Conservation (phyloP, 2,797 vertebrate species). For the Rhynchotus rufescens region DNA sequence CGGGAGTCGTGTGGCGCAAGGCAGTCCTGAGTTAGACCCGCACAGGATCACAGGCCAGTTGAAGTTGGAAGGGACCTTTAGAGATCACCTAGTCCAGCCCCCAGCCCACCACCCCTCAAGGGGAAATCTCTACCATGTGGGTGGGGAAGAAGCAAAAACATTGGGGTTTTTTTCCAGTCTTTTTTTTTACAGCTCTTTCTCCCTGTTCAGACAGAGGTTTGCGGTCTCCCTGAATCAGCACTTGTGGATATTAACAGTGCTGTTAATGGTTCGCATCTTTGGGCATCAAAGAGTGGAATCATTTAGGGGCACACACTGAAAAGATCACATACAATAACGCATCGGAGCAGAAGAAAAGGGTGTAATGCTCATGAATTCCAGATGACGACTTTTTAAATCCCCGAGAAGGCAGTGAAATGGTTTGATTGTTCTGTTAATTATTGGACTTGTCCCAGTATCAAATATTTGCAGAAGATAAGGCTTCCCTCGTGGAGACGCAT, state of each 20-base stretch:
- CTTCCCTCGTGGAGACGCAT: conserved; percentile 75
- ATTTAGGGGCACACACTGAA: conserved; percentile 46
- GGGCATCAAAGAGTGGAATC: conserved; percentile 58
- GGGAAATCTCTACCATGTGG: neutral
- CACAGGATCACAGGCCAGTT: no score
- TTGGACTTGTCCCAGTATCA: conserved; percentile 72
- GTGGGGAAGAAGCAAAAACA: conserved; percentile 10
- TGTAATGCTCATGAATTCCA: conserved; percentile 69
- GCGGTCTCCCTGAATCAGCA: conserved; percentile 49
- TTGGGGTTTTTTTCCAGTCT: neutral
- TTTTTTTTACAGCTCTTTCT: conserved; percentile 17
- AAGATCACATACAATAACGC: conserved; percentile 34
- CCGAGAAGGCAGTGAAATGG: conserved; percentile 68
- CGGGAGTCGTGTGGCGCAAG: neutral
- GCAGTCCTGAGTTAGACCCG: neutral
- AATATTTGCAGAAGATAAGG: conserved; percentile 80
- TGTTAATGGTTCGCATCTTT: conserved; percentile 61
- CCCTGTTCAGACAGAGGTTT: neutral
- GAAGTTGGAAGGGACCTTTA: no score
- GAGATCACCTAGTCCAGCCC: no score
- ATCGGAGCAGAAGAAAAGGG: conserved; percentile 27
- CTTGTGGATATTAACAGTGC: conserved; percentile 44
- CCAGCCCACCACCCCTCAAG: neutral
- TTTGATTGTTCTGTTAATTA: conserved; percentile 82
- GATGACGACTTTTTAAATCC: conserved; percentile 72